Percentiles rank a stretch among this genome's conserved stretches.
Conservation (phyloP, 1,140 invertebrate genomes). For the Drosophila lacteicornis region DNA sequence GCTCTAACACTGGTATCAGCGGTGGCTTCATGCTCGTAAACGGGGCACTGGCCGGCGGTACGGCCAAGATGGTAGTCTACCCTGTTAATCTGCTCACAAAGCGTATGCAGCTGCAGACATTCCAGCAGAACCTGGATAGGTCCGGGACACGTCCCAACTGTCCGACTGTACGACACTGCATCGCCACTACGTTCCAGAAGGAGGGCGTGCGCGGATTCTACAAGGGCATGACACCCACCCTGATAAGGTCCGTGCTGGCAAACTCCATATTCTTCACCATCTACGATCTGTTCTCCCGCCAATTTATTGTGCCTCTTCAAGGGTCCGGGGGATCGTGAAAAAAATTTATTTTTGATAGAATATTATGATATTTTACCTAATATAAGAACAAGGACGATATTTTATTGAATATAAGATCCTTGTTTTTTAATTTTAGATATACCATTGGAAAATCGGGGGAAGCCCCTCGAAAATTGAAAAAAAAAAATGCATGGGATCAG, state of each 20-base stretch:
- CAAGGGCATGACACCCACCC: neutral
- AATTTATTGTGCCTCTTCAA: neutral
- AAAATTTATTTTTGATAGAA: neutral
- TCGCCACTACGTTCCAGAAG: neutral
- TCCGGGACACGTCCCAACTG: neutral
- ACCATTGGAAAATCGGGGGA: too few relatives aligned
- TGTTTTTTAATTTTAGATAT: too few relatives aligned
- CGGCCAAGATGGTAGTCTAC: constrained; percentile 1
- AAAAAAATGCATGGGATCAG: neutral
- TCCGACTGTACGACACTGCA: neutral
- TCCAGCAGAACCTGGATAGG: accelerated
- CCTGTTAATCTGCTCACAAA: constrained; percentile 4
- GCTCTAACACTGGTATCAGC: neutral
- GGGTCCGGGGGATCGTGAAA: neutral
- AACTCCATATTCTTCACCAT: constrained; percentile 7
- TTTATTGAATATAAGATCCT: too few relatives aligned
- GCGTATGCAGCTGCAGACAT: neutral
- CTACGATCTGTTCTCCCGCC: neutral
- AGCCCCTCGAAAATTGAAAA: neutral
- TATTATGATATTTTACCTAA: neutral
- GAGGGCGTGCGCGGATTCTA: constrained; percentile 11
- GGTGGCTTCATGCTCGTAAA: constrained; percentile 2
- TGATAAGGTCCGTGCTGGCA: neutral
- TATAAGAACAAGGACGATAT: too few relatives aligned
- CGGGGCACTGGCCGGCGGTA: constrained; percentile 4